phyloP scores from a whole-genome alignment of 2,797 vertebrate species.

The Mormyrus proboscirostris region DNA sequence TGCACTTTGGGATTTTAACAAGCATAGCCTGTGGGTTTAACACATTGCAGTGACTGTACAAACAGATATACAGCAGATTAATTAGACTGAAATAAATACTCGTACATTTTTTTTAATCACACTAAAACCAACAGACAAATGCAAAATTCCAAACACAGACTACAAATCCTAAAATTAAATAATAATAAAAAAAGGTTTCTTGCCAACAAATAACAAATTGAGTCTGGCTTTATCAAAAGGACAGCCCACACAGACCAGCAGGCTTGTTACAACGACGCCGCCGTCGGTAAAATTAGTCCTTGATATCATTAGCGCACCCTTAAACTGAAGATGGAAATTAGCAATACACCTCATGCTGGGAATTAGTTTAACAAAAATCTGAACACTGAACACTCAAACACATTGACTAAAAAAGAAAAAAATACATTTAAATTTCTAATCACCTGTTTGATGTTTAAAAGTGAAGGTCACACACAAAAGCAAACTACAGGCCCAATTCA shows the following conservation, averaged over 20 bases:
- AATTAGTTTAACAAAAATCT: neutral
- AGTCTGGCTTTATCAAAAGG: neutral
- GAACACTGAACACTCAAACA: neutral
- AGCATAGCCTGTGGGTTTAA: neutral
- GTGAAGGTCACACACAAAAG: neutral
- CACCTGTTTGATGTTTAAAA: neutral
- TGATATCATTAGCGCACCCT: neutral
- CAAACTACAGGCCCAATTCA: neutral
- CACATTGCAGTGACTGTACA: neutral
- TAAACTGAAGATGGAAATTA: neutral
- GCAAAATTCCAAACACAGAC: neutral
- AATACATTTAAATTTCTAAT: neutral
- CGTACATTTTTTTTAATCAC: neutral
- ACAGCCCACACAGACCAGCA: neutral
- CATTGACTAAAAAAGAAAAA: neutral
- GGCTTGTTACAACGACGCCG: neutral
- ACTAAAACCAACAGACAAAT: neutral
- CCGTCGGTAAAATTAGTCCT: neutral
- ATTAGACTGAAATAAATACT: neutral
- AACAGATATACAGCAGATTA: neutral
- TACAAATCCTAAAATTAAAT: neutral
- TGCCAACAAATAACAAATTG: neutral
- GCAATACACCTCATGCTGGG: neutral
- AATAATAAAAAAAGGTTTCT: neutral
- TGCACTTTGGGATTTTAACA: neutral